Percentiles rank a stretch among this genome's conserved stretches.
These are phyloP conservation scores for Pseudochromis fuscus DNA, from an alignment of 2,797 vertebrate genomes.

Conservation along the genomic window DNA sequence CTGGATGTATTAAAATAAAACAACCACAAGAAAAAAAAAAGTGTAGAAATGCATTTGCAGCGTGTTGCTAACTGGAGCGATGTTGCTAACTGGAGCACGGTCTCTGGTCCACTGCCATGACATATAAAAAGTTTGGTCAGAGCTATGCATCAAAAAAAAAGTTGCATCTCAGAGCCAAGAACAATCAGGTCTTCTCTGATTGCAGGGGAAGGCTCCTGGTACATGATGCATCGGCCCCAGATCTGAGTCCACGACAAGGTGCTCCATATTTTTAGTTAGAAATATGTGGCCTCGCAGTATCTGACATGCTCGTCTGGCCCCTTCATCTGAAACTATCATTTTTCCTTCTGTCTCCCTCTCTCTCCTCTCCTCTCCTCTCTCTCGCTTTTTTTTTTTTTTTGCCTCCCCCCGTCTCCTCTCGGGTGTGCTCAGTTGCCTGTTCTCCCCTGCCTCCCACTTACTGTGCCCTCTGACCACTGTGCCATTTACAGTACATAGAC, in stretches of 20 bases:
- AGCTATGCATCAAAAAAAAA: constrained; percentile 49
- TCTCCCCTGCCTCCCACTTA: constrained; percentile 42
- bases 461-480: constrained; percentile 53
- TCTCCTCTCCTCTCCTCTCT: not conserved
- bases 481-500: constrained; percentile 52
- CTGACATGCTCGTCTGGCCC: constrained; percentile 13
- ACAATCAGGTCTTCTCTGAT: constrained; percentile 40
- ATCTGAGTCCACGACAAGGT: constrained; percentile 47
- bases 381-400: no score
- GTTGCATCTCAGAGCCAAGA: constrained; percentile 54
- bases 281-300: constrained; percentile 29
- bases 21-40: not conserved
- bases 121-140: constrained; percentile 57
- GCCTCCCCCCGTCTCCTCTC: no score
- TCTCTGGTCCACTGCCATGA: constrained; percentile 53
- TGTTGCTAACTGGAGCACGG: constrained; percentile 69
- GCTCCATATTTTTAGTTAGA: constrained; percentile 53
- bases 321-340: constrained; percentile 26
- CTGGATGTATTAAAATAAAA: not conserved
- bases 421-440: constrained; percentile 18
- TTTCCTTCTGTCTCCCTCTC: constrained; percentile 1
- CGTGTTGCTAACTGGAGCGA: constrained; percentile 68
- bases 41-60: constrained; percentile 26
- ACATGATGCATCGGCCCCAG: constrained; percentile 16
- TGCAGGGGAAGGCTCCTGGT: constrained; percentile 16